These are phyloP conservation scores for Pipa parva DNA, from an alignment of 2,113 vertebrate species.

Conservation along the genomic window DNA sequence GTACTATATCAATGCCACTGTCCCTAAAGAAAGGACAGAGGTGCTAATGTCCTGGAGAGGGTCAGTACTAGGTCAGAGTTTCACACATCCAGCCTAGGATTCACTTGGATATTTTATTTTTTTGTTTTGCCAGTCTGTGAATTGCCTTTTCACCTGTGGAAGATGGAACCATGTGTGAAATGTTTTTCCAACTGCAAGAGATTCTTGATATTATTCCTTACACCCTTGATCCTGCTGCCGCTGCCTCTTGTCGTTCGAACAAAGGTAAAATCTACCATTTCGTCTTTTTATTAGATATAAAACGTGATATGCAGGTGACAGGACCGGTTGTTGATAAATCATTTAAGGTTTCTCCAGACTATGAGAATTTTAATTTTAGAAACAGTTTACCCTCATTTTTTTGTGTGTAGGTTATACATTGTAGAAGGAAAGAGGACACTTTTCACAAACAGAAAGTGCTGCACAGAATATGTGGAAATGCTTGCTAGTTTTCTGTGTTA, in stretches of 20 bases:
- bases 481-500: too few relatives aligned
- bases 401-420: too few relatives aligned
- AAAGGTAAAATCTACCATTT: slow-evolving; percentile 63
- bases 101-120: not conserved
- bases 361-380: too few relatives aligned
- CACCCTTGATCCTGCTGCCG: slow-evolving; percentile 64
- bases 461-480: too few relatives aligned
- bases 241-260: slow-evolving; percentile 64
- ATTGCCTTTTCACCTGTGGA: slow-evolving; percentile 32
- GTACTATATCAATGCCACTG: slow-evolving; percentile 23
- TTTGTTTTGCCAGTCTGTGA: not conserved
- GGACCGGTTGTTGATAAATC: too few relatives aligned
- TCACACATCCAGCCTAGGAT: not conserved
- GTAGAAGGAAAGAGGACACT: too few relatives aligned
- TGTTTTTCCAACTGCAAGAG: slow-evolving; percentile 58
- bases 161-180: slow-evolving; percentile 61
- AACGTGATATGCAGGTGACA: too few relatives aligned
- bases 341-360: too few relatives aligned
- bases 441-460: too few relatives aligned
- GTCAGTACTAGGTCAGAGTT: slow-evolving; percentile 5
- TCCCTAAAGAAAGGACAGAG: slow-evolving; percentile 49
- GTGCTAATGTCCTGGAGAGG: slow-evolving; percentile 29
- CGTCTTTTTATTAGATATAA: too few relatives aligned
- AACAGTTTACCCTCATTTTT: too few relatives aligned
- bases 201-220: slow-evolving; percentile 55